Conservation (phyloP, 2,888 invertebrate genomes). For the Chaitophorus viminalis region DNA sequence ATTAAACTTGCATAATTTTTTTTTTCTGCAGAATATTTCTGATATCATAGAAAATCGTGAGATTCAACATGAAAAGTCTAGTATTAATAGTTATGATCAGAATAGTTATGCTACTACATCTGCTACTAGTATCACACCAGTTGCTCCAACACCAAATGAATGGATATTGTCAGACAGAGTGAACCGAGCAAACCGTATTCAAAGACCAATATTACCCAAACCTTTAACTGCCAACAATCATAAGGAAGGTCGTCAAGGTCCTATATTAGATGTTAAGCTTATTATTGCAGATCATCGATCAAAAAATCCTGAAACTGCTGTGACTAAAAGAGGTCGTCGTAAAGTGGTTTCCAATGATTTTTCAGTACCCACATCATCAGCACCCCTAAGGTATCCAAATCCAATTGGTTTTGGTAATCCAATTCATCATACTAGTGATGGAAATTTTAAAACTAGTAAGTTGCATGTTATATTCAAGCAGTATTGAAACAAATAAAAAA, state of each 20-base stretch:
- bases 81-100: conserved; percentile 13
- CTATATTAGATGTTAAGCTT: conserved; percentile 83
- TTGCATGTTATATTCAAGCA: not conserved
- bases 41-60: conserved; percentile 54
- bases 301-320: conserved; percentile 77
- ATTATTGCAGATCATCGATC: conserved; percentile 84
- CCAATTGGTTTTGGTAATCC: conserved; percentile 44
- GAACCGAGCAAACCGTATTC: conserved; percentile 63
- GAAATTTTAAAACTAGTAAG: conserved; percentile 45
- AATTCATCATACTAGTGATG: conserved; percentile 40
- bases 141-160: conserved; percentile 19
- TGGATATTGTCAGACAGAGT: conserved; percentile 50
- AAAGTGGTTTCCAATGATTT: conserved; percentile 44
- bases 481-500: conserved; percentile 1
- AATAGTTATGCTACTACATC: conserved; percentile 21
- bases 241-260: conserved; percentile 76
- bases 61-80: conserved; percentile 21
- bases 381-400: conserved; percentile 51
- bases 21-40: conserved; percentile 20
- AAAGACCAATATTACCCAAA: conserved; percentile 69
- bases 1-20: not conserved
- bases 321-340: conserved; percentile 63
- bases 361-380: conserved; percentile 52
- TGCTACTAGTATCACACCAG: conserved; percentile 29
- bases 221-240: conserved; percentile 66